Evolutionary conservation across 2,888 invertebrate genomes (phyloP).

Genomic region (Norana najaformis): DNA sequence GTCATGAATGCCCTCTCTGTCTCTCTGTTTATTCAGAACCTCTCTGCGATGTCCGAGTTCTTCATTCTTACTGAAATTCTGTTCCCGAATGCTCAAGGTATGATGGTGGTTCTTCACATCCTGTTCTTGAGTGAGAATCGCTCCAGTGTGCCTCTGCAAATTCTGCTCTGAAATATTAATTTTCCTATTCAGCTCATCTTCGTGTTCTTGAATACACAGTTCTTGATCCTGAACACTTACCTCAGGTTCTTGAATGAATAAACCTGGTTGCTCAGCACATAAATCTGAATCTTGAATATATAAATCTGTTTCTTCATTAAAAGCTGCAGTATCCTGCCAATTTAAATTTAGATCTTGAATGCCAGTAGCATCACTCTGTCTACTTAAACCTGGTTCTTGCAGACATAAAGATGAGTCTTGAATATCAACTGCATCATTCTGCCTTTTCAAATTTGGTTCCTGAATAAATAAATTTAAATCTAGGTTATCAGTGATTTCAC

Average conservation of each 20-base stretch:
- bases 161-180: background rate
- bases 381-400: background rate
- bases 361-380: background rate
- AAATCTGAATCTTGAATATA: background rate
- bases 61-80: background rate
- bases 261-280: background rate
- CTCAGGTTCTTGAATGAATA: background rate
- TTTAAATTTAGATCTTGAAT: background rate
- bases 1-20: background rate
- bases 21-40: background rate
- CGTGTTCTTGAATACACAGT: background rate
- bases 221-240: no score
- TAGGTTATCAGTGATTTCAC: background rate
- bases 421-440: background rate
- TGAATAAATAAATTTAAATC: background rate
- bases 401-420: background rate
- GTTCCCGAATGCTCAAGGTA: background rate
- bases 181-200: background rate
- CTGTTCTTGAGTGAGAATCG: background rate
- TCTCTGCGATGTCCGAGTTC: background rate
- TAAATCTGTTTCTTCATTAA: background rate
- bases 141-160: background rate
- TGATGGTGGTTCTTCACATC: background rate
- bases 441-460: background rate
- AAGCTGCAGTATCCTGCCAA: background rate